Evolutionary conservation across 2,888 invertebrate genomes (phyloP), one percentile per base, ranked within the genome.

Genomic region (Coenonympha glycerion): DNA sequence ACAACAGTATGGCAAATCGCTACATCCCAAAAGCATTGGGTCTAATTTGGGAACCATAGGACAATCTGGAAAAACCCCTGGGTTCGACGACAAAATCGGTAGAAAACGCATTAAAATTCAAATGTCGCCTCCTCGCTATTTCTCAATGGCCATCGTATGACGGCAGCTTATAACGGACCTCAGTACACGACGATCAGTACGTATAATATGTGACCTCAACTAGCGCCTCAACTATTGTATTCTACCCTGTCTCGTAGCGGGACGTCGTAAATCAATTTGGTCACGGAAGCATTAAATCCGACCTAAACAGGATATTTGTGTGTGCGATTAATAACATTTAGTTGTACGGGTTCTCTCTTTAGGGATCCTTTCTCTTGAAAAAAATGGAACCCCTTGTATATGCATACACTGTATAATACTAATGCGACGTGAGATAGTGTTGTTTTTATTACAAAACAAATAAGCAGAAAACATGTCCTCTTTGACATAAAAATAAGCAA

Each of bases 141-240:
- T 73, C 72, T 80, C 76, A 81, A 81, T 83, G 79, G 72, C 65
- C 62, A 69, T 70, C 71, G 72, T 72, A 68, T 79, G 79, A 80
- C 76, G 79, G 75, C 73, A 69, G 41, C 26, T 51, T 55, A 41
- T 54, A 52, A 58, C 56, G 54, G 56, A 39, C 39, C 49, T 8
- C 37, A 15, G 24, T 22, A 15, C 39, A 19, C 50, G 45, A 30
- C 39, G 44, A n/a, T n/a, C n/a, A n/a, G n/a, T 52, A 22, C 13
- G 21, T 11, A 31, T 21, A 51, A 52, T 16, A 51, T 52, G 49
- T 40, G 47, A 36, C 49, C 13, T 33, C 45, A 16, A 53, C 71
- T 68, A 75, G 73, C 73, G 39, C 49, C 13, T 33, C 45, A 16
- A 52, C 71, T 68, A 75, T 74, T 73, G 74, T 73, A 71, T 69